phyloP scores from a whole-genome alignment of 23 tunicate genomes.

The Oikopleura dioica region DNA sequence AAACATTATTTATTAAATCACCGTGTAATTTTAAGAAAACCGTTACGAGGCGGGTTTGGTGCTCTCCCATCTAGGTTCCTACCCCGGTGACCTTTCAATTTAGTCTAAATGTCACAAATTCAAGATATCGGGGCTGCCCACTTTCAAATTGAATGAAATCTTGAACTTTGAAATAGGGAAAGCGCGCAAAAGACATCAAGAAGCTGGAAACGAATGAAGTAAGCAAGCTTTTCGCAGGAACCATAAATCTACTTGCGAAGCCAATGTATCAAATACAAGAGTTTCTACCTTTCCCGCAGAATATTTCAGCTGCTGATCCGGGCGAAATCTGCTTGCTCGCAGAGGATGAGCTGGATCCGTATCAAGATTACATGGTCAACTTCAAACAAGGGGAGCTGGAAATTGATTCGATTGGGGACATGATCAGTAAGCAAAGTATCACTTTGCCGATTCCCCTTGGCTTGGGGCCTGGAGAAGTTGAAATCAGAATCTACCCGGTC shows the following conservation, averaged over 20 bases:
- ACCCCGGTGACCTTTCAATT: no score
- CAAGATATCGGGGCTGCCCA: no score
- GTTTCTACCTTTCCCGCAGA: background rate
- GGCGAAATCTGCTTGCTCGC: slow-evolving; percentile 4
- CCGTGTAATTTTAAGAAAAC: no score
- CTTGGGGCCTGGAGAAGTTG: background rate
- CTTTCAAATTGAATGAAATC: no score
- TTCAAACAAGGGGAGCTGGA: background rate
- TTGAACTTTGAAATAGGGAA: no score
- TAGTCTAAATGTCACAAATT: no score
- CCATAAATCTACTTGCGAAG: background rate
- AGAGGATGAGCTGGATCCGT: slow-evolving; percentile 2
- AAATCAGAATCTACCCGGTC: background rate
- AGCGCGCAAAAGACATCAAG: background rate
- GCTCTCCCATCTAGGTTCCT: no score
- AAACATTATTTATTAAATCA: no score
- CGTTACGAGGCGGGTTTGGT: no score
- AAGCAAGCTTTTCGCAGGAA: background rate
- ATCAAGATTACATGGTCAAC: background rate
- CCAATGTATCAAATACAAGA: background rate
- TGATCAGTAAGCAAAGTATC: background rate
- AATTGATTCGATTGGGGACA: background rate
- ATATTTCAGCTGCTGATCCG: background rate
- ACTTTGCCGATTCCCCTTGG: background rate
- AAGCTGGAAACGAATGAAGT: background rate